Conservation (phyloP, 23 tunicate species). For the Ciona savignyi region DNA sequence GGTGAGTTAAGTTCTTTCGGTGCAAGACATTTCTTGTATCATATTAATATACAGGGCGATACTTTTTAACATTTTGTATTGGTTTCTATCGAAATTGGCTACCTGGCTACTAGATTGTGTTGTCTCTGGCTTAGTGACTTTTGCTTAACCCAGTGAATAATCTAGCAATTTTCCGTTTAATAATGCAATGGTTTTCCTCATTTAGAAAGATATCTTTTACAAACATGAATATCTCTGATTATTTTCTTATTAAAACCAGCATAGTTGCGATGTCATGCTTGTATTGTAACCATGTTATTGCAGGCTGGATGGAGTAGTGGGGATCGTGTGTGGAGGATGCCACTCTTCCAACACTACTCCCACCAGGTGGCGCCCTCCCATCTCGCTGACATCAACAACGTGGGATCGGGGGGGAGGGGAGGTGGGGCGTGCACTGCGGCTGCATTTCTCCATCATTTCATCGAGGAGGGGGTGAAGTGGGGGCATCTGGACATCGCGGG, state of each 20-base stretch:
- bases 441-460: slow-evolving; percentile 66
- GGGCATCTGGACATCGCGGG: slow-evolving; percentile 93
- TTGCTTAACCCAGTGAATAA: too few relatives aligned
- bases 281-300: neutral
- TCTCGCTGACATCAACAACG: slow-evolving; percentile 87
- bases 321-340: slow-evolving; percentile 95
- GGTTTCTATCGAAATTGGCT: too few relatives aligned
- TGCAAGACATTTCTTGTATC: neutral
- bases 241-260: neutral
- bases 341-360: slow-evolving; percentile 47
- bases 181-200: too few relatives aligned
- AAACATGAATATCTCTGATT: too few relatives aligned
- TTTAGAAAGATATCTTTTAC: too few relatives aligned
- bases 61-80: too few relatives aligned
- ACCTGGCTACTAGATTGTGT: too few relatives aligned
- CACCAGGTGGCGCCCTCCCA: slow-evolving; percentile 70
- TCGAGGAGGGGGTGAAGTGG: slow-evolving; percentile 43
- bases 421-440: slow-evolving; percentile 93
- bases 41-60: neutral
- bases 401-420: slow-evolving; percentile 66
- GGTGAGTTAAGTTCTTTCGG: slow-evolving; percentile 18
- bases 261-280: too few relatives aligned
- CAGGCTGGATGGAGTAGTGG: slow-evolving; percentile 67
- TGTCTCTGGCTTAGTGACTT: too few relatives aligned
- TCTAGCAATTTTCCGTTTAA: too few relatives aligned